phyloP scores from a whole-genome alignment of 1,140 invertebrate species.

The Diabrotica virgifera region DNA sequence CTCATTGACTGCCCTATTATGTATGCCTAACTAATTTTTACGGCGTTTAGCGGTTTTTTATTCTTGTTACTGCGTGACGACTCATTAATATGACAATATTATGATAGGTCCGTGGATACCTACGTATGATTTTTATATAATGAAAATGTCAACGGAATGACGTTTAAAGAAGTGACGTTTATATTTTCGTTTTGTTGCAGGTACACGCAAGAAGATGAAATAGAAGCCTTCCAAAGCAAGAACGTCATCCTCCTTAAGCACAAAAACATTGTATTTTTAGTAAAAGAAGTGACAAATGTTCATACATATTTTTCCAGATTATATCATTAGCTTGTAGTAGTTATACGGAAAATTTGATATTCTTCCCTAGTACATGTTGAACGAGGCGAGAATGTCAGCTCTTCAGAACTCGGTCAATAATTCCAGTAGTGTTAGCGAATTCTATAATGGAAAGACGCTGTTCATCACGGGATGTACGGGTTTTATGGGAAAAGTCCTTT shows the following conservation, averaged over 20 bases:
- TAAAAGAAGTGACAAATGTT: constrained; percentile 1
- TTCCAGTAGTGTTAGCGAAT: constrained; percentile 35
- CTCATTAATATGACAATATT: too few species aligned
- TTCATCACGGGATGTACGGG: constrained; percentile 46
- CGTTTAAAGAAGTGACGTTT: not conserved
- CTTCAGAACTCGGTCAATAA: not conserved
- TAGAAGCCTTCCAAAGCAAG: not conserved
- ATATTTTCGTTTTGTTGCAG: not conserved
- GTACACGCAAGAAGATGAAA: not conserved
- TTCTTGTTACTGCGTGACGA: too few species aligned
- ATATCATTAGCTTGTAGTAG: constrained; percentile 1
- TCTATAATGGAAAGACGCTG: constrained; percentile 44
- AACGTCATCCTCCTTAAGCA: not conserved
- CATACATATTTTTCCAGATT: not conserved
- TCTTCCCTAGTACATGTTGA: constrained; percentile 23
- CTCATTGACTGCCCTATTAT: too few species aligned
- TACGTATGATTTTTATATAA: too few species aligned
- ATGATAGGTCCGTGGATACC: too few species aligned
- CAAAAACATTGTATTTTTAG: constrained; percentile 3
- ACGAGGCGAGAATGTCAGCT: constrained; percentile 19
- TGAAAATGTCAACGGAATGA: too few species aligned
- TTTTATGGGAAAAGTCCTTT: constrained; percentile 61
- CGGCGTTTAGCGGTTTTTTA: too few species aligned
- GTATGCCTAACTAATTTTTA: too few species aligned
- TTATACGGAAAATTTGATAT: not conserved